Percentiles rank a stretch among this genome's conserved stretches.
Evolutionary conservation across 1,140 invertebrate species (phyloP).

Genomic region (Aphaenogaster floridana): DNA sequence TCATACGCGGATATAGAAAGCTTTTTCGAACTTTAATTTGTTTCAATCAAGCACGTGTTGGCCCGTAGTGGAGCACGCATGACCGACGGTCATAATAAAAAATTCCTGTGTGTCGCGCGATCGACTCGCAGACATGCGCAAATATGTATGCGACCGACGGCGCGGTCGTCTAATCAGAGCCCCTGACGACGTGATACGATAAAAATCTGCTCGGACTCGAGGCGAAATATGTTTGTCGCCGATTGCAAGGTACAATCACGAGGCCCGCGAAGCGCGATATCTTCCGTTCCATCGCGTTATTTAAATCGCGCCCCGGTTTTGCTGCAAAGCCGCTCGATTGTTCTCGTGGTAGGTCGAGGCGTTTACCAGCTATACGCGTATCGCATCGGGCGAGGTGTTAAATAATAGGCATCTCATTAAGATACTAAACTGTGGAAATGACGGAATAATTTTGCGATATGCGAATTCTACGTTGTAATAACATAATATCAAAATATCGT

Average conservation of each 20-base stretch:
- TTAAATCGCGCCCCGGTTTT: conserved; percentile 49
- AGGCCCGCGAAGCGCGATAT: conserved; percentile 8
- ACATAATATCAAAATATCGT: not conserved
- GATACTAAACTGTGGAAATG: not conserved
- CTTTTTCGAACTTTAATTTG: conserved; percentile 26
- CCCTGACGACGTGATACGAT: conserved; percentile 31
- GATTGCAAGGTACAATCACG: conserved; percentile 32
- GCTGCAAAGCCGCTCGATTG: conserved; percentile 20
- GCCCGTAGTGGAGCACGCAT: not conserved
- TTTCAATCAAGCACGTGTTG: not conserved
- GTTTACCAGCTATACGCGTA: not conserved
- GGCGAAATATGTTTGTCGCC: conserved; percentile 40
- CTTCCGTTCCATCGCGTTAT: conserved; percentile 43
- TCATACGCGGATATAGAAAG: not conserved
- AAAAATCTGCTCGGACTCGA: conserved; percentile 41
- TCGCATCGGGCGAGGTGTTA: not conserved
- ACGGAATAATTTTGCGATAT: conserved; percentile 5
- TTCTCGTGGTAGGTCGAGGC: not conserved
- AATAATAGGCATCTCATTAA: not conserved
- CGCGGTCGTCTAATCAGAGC: conserved; percentile 43
- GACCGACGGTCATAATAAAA: conserved; percentile 35
- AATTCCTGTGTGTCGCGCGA: conserved; percentile 6
- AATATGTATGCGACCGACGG: conserved; percentile 17
- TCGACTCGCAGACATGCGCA: conserved; percentile 6
- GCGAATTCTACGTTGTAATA: not conserved